Evolutionary conservation across 2,113 vertebrate species (phyloP), one percentile per base, ranked within the genome.

Genomic region (Arothron firmamentum): DNA sequence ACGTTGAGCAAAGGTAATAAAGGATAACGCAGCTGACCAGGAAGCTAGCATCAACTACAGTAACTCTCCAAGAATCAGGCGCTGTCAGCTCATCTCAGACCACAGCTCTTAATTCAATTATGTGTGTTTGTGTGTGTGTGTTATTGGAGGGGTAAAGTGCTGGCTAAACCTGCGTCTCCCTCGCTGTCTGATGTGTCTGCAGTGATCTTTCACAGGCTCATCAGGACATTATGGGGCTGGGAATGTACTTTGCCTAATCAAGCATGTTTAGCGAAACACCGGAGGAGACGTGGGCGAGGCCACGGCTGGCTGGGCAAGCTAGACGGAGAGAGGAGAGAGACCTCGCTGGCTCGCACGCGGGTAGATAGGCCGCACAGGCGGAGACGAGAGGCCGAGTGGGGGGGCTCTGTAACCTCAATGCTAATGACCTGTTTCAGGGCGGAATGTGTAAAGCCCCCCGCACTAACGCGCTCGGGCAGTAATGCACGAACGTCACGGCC

Each of bases 221-320:
- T 89, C 80, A 79, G 65, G 65, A 67, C 82, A 85, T 87, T 87
- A 85, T 72, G 72, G 62, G 70, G 72, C 68, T 17, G 49, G 79
- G 77, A 77, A 87, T 79, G 78, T 80, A 85, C 88, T 87, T 83
- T 84, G 79, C 74, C 79, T 90, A 87, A 89, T 90, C 88, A 88
- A 74, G 82, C 87, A 85, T 89, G 87, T 87, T 89, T 86, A 69
- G 74, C n/a, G 52, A 81, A 83, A 87, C 76, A 84, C 59, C 46
- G 66, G 74, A 67, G 64, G 75, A 87, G 77, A 77, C 54, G 74
- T 72, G 43, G 74, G 71, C 23, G 74, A 74, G 74, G 74, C 61
- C 80, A 78, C 28, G 80, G 77, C 67, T 81, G 85, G 66, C 67
- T 78, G 81, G 59, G 52, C 70, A 68, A 17, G 62, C 56, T 25